A percentile compares a stretch with the other conserved stretches of the same genome.
Evolutionary conservation across 2,113 vertebrate species (phyloP).

Genomic region (Junco hyemalis): DNA sequence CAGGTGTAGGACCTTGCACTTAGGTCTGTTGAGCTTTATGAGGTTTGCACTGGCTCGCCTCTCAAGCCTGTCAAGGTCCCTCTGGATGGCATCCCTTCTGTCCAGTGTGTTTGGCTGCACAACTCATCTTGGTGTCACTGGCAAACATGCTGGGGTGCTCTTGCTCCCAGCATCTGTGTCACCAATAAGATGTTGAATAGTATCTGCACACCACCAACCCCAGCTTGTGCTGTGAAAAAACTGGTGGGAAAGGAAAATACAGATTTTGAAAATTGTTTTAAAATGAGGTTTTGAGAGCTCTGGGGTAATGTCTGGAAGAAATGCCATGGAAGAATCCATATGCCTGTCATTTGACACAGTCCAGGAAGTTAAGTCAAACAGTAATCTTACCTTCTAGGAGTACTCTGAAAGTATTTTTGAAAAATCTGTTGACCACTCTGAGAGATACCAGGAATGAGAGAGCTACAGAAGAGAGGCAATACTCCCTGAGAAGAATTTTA

Average conservation of each 20-base stretch:
- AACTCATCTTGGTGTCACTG: neutral
- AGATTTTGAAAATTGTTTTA: neutral
- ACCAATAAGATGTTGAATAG: neutral
- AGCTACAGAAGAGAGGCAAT: neutral
- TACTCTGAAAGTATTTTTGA: neutral
- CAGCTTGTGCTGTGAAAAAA: neutral
- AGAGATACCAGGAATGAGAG: neutral
- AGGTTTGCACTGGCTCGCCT: neutral
- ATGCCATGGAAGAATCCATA: neutral
- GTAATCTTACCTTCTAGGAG: neutral
- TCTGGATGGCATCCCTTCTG: neutral
- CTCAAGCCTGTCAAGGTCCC: neutral
- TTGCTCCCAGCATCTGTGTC: neutral
- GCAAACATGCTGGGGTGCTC: neutral
- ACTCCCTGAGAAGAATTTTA: neutral
- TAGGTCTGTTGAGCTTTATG: neutral
- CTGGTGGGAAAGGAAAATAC: neutral
- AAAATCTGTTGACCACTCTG: neutral
- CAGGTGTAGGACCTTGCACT: neutral
- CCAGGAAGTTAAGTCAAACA: neutral
- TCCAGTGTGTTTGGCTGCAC: neutral
- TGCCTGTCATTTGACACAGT: neutral
- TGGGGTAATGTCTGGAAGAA: neutral
- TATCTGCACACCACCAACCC: neutral
- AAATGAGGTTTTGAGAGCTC: neutral